Evolutionary conservation across 2,113 vertebrate genomes (phyloP).

Genomic region (Maccullochella peelii): DNA sequence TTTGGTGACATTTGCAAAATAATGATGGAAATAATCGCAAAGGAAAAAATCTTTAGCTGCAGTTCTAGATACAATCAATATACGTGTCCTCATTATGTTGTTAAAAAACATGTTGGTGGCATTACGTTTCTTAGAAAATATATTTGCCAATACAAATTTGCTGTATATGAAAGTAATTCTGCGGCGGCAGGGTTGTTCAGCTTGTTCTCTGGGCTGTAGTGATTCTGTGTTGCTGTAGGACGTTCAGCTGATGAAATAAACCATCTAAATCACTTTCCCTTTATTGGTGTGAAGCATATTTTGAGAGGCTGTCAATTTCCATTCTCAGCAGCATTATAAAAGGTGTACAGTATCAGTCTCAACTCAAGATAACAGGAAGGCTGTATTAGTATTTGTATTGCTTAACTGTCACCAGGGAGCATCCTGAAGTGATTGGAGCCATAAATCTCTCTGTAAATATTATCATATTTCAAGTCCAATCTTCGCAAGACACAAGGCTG

Average conservation of each 20-base stretch:
- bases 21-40: too few relatives aligned
- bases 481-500: not conserved
- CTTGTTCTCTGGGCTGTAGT: not conserved
- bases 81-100: not conserved
- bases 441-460: constrained; percentile 20
- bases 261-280: not conserved
- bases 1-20: not conserved
- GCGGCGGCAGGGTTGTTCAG: not conserved
- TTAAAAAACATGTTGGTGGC: not conserved
- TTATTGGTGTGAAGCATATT: not conserved
- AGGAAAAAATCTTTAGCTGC: too few relatives aligned
- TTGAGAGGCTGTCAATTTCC: not conserved
- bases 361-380: not conserved
- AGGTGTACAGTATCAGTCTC: not conserved
- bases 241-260: not conserved
- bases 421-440: not conserved
- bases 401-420: not conserved
- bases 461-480: constrained; percentile 23
- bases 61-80: not conserved
- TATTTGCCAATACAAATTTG: too few relatives aligned
- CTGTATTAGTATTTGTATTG: not conserved
- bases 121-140: not conserved
- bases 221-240: not conserved
- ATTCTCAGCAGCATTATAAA: not conserved
- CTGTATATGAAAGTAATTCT: too few relatives aligned